Conservation (phyloP, 2,888 invertebrate species). For the Scaptomyza reducta region DNA sequence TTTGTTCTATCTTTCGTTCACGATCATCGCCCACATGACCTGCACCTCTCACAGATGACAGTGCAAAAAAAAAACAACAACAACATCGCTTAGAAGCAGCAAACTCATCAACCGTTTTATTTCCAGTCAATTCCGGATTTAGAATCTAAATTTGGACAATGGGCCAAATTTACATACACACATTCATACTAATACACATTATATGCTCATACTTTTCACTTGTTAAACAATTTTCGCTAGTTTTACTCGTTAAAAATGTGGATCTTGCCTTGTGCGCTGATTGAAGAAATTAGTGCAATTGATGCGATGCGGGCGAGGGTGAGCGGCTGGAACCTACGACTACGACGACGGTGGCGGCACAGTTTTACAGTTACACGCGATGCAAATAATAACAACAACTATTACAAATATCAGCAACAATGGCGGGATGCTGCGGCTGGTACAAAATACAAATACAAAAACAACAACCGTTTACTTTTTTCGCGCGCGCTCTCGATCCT, state of each 20-base stretch:
- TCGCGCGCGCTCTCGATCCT: conserved; percentile 46
- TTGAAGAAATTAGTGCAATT: conserved; percentile 78
- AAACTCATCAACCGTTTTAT: conserved; percentile 34
- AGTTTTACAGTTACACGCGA: conserved; percentile 75
- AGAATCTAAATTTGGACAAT: conserved; percentile 61
- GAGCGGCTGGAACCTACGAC: conserved; percentile 36
- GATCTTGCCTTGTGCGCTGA: conserved; percentile 73
- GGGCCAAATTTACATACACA: conserved; percentile 48
- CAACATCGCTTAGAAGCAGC: conserved; percentile 31
- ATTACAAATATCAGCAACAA: conserved; percentile 49
- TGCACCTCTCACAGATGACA: conserved; percentile 62
- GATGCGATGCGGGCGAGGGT: conserved; percentile 54
- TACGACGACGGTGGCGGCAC: conserved; percentile 52
- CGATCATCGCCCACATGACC: conserved; percentile 52
- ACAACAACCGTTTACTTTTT: conserved; percentile 59
- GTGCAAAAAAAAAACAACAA: conserved; percentile 36
- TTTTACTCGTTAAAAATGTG: conserved; percentile 69
- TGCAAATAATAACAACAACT: conserved; percentile 44
- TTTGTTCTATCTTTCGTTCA: conserved; percentile 18
- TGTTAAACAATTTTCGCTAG: conserved; percentile 75
- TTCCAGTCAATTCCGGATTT: conserved; percentile 60
- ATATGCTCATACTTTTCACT: conserved; percentile 47
- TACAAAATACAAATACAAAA: conserved; percentile 44
- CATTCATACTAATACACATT: conserved; percentile 2
- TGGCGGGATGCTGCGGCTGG: conserved; percentile 63